phyloP scores from a whole-genome alignment of 2,113 vertebrate species.

The Aix galericulata region DNA sequence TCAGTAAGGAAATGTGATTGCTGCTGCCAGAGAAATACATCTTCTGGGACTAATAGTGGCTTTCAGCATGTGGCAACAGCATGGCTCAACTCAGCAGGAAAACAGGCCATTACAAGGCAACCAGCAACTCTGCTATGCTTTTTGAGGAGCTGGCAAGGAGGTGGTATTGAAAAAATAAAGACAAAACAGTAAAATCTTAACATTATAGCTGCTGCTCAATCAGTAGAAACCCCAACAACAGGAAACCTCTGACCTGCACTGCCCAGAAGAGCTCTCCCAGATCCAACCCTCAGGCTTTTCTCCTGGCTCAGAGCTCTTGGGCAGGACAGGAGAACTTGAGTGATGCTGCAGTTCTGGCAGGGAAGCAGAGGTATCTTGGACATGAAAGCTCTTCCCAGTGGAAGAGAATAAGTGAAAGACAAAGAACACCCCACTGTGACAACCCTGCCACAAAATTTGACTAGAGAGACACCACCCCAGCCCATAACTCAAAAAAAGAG shows the following conservation, averaged over 20 bases:
- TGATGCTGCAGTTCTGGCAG: background rate
- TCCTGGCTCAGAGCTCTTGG: background rate
- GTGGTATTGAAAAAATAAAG: background rate
- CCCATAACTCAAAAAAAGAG: background rate
- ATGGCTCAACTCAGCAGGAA: slow-evolving; percentile 7
- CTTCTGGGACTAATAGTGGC: background rate
- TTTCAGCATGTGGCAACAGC: slow-evolving; percentile 23
- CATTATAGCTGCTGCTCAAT: background rate
- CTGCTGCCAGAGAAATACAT: background rate
- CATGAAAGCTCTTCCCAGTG: background rate
- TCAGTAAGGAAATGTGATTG: background rate
- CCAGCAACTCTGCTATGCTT: background rate
- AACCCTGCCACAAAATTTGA: background rate
- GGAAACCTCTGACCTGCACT: background rate
- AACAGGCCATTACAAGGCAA: background rate
- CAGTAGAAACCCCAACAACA: background rate
- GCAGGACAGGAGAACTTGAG: background rate
- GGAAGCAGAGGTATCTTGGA: background rate
- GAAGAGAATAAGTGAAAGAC: background rate
- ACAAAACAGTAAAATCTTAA: background rate
- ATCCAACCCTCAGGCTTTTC: background rate
- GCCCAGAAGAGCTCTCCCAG: background rate
- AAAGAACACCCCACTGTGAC: background rate
- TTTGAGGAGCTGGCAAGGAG: background rate
- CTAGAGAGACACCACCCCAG: background rate